Percentiles rank a stretch among this genome's conserved stretches.
These are phyloP conservation scores for Dynastes grantii DNA, from an alignment of 2,888 invertebrate species.

Conservation along the genomic window DNA sequence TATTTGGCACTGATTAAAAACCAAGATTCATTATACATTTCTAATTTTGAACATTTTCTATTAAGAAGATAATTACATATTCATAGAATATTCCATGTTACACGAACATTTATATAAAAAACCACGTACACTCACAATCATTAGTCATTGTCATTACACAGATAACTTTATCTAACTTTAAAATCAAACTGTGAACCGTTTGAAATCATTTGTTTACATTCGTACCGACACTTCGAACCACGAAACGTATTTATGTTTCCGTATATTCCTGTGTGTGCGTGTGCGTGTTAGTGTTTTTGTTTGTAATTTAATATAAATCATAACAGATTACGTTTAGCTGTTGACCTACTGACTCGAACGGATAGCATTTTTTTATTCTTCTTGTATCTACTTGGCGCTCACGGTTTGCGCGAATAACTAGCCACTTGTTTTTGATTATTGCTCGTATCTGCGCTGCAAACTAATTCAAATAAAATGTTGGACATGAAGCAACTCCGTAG, in stretches of 20 bases:
- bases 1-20: too few relatives aligned
- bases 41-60: too few relatives aligned
- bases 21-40: too few relatives aligned
- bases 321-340: constrained; percentile 42
- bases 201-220: constrained; percentile 29
- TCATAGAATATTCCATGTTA: too few relatives aligned
- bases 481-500: not conserved
- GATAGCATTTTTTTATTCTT: not conserved
- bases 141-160: not conserved
- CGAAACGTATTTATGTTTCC: constrained; percentile 31
- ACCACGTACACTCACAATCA: not conserved
- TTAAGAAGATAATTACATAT: too few relatives aligned
- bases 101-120: too few relatives aligned
- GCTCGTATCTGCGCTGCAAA: not conserved
- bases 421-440: not conserved
- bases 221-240: constrained; percentile 14
- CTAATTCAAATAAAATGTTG: constrained; percentile 11
- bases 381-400: not conserved
- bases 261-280: constrained; percentile 1
- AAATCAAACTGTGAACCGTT: not conserved
- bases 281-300: constrained; percentile 35
- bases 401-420: not conserved
- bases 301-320: constrained; percentile 45
- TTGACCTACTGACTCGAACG: constrained; percentile 40
- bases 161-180: constrained; percentile 19